Evolutionary conservation across 1,140 invertebrate genomes (phyloP).

Genomic region (Philopotamus ludificatus): DNA sequence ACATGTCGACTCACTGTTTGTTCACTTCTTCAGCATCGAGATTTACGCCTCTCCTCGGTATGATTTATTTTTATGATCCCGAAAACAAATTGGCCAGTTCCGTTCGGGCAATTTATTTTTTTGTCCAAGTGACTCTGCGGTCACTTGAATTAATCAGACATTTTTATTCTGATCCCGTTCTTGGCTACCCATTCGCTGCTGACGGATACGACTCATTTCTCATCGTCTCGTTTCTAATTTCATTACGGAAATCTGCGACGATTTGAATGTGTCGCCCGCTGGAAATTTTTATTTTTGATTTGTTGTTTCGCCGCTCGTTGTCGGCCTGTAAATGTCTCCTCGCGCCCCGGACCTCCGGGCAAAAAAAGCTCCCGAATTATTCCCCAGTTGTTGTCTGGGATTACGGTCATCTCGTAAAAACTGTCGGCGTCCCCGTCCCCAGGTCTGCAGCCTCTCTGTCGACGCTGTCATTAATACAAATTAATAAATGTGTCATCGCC

Average conservation of each 20-base stretch:
- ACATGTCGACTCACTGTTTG: neutral
- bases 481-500: slow-evolving; percentile 33
- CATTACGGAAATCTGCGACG: no score
- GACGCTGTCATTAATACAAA: slow-evolving; percentile 28
- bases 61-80: slow-evolving; percentile 41
- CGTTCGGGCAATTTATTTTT: slow-evolving; percentile 27
- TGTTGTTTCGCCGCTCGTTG: neutral
- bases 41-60: slow-evolving; percentile 35
- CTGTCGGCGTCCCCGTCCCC: neutral
- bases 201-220: neutral
- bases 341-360: no score
- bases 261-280: neutral
- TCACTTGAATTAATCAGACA: slow-evolving; percentile 22
- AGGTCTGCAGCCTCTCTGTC: slow-evolving; percentile 14
- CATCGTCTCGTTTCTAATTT: no score
- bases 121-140: neutral
- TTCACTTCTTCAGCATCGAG: slow-evolving; percentile 21
- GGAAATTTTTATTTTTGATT: neutral
- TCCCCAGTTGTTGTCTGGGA: neutral
- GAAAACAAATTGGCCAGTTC: slow-evolving; percentile 41
- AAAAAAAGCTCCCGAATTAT: neutral
- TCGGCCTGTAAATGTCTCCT: no score
- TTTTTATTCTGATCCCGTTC: slow-evolving; percentile 24
- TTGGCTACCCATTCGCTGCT: slow-evolving; percentile 9
- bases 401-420: neutral